Evolutionary conservation across 2,113 vertebrate genomes (phyloP).

Genomic region (Hypanus sabinus): DNA sequence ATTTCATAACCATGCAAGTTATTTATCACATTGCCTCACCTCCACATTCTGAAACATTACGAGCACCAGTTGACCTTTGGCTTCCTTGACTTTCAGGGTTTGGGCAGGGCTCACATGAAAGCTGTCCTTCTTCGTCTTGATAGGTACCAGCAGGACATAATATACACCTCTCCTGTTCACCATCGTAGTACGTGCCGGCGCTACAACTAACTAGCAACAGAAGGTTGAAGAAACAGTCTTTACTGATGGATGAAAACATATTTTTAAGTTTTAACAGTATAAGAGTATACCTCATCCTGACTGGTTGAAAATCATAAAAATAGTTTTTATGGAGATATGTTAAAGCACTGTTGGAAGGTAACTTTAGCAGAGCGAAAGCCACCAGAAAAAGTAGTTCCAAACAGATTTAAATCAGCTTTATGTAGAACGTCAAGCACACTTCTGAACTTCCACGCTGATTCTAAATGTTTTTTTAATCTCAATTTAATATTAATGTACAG

Average conservation of each 20-base stretch:
- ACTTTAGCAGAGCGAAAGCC: constrained; percentile 43
- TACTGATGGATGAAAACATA: neutral
- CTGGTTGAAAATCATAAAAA: constrained; percentile 42
- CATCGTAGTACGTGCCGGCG: constrained; percentile 61
- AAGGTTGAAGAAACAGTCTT: constrained; percentile 33
- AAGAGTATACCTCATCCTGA: constrained; percentile 32
- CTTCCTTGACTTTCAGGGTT: constrained; percentile 57
- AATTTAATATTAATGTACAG: neutral
- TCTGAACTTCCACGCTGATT: constrained; percentile 34
- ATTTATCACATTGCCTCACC: constrained; percentile 51
- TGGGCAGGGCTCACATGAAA: constrained; percentile 68
- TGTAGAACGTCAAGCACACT: constrained; percentile 41
- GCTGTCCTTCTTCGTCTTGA: constrained; percentile 74
- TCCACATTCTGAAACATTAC: constrained; percentile 69
- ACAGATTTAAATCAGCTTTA: constrained; percentile 42
- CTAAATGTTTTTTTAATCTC: neutral
- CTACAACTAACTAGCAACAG: constrained; percentile 66
- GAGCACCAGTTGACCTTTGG: constrained; percentile 57
- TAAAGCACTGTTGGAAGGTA: constrained; percentile 45
- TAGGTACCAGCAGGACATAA: constrained; percentile 71
- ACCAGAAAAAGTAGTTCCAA: constrained; percentile 48
- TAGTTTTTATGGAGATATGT: constrained; percentile 40
- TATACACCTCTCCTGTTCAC: constrained; percentile 63
- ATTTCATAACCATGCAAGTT: neutral
- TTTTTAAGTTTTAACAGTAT: neutral